A percentile compares a stretch with the other conserved stretches of the same genome.
These are phyloP conservation scores for Halesus radiatus DNA, from an alignment of 1,140 invertebrate species.

Conservation along the genomic window DNA sequence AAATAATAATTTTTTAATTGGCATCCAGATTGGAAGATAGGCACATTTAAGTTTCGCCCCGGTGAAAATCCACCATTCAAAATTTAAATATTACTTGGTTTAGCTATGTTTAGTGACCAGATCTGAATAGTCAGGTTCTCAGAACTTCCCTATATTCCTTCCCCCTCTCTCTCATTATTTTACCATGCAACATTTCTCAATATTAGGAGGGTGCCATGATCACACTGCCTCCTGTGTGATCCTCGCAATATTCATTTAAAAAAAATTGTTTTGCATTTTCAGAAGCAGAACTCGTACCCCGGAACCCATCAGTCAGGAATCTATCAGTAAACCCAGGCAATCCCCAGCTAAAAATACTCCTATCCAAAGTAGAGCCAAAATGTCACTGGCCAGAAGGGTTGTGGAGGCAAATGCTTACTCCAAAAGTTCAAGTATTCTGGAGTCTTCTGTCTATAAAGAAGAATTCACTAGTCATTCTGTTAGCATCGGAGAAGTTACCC, in stretches of 20 bases:
- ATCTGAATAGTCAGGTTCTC: no score
- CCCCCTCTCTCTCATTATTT: not conserved
- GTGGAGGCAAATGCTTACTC: slow-evolving; percentile 65
- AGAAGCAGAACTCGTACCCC: slow-evolving; percentile 63
- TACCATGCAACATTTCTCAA: not conserved
- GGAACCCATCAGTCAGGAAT: slow-evolving; percentile 55
- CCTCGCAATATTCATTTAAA: no score
- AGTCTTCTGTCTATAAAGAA: not conserved
- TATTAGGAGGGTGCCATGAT: no score
- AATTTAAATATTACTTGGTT: no score
- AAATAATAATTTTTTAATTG: no score
- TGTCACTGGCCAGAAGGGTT: slow-evolving; percentile 64
- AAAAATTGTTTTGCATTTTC: slow-evolving; percentile 41
- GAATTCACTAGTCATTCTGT: slow-evolving; percentile 6
- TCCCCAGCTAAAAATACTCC: slow-evolving; percentile 11
- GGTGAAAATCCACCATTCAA: no score
- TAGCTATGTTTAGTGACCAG: no score
- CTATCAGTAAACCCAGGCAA: slow-evolving; percentile 6
- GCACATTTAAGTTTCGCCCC: no score
- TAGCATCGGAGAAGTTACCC: not conserved
- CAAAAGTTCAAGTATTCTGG: slow-evolving; percentile 56
- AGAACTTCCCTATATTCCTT: not conserved
- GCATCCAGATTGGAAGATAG: no score
- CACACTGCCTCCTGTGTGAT: no score
- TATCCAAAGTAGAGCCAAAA: slow-evolving; percentile 61